phyloP scores from a whole-genome alignment of 1,140 invertebrate genomes.

The Hylaeus volcanicus region DNA sequence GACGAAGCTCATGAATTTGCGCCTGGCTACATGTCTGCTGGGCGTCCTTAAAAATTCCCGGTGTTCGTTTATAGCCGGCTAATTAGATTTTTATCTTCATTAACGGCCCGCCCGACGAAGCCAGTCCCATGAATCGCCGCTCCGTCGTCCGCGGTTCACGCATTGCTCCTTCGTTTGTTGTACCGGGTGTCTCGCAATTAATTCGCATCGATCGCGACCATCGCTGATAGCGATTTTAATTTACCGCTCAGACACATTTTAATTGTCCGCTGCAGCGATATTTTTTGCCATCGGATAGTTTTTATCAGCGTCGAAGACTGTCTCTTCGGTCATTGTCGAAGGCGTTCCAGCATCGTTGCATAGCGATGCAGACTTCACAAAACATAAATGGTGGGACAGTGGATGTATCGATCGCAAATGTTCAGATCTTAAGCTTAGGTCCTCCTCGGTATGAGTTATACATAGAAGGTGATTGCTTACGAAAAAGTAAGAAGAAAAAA shows the following conservation, averaged over 20 bases:
- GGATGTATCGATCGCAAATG: too few relatives aligned
- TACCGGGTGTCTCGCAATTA: slow-evolving; percentile 51
- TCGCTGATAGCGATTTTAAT: slow-evolving; percentile 27
- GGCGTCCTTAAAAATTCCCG: slow-evolving; percentile 65
- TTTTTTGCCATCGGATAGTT: too few relatives aligned
- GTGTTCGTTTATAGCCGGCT: slow-evolving; percentile 66
- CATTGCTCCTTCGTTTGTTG: slow-evolving; percentile 7
- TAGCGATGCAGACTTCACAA: too few relatives aligned
- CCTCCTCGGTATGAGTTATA: too few relatives aligned
- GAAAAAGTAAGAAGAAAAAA: too few relatives aligned
- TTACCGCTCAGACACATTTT: not conserved
- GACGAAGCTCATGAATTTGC: slow-evolving; percentile 65
- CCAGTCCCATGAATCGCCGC: slow-evolving; percentile 46
- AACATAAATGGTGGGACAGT: too few relatives aligned
- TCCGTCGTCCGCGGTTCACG: slow-evolving; percentile 31
- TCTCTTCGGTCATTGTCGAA: too few relatives aligned
- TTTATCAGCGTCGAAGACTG: too few relatives aligned
- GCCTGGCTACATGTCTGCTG: slow-evolving; percentile 57
- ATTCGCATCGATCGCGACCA: slow-evolving; percentile 39
- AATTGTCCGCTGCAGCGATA: too few relatives aligned
- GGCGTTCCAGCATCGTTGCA: too few relatives aligned
- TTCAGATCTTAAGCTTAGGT: too few relatives aligned
- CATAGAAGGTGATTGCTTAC: too few relatives aligned
- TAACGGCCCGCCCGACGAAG: slow-evolving; percentile 61
- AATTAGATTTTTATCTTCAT: slow-evolving; percentile 74